Percentiles rank a stretch among this genome's conserved stretches.
These are phyloP conservation scores for Etheostoma spectabile DNA, from an alignment of 2,113 vertebrate species.

Conservation along the genomic window DNA sequence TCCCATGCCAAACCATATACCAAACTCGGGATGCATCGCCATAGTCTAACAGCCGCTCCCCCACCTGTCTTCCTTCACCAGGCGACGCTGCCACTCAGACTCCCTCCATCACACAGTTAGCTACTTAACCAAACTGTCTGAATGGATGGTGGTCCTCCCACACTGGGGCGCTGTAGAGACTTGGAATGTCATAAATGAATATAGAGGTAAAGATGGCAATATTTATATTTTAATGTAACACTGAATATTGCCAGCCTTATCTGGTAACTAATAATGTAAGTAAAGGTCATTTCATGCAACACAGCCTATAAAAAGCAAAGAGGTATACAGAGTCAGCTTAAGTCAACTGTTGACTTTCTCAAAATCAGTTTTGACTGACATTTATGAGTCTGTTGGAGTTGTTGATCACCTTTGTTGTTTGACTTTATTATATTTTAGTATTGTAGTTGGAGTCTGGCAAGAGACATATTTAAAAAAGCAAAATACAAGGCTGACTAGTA, in stretches of 20 bases:
- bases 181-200: background rate
- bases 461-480: background rate
- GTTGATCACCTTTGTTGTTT: background rate
- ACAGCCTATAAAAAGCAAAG: background rate
- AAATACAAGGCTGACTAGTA: no score
- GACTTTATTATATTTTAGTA: background rate
- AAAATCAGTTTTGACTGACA: no score
- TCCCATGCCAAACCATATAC: slow-evolving; percentile 14
- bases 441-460: background rate
- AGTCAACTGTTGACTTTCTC: no score
- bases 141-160: background rate
- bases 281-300: background rate
- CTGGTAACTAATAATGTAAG: slow-evolving; percentile 12
- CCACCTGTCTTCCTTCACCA: background rate
- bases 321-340: background rate
- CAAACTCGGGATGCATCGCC: slow-evolving; percentile 7
- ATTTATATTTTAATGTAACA: slow-evolving; percentile 1
- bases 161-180: slow-evolving; percentile 20
- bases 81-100: background rate
- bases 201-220: background rate
- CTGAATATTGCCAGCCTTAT: background rate
- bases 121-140: slow-evolving; percentile 45
- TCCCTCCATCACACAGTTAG: slow-evolving; percentile 8
- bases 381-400: no score
- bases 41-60: background rate